These are phyloP conservation scores for Ictinia mississippiensis DNA, from an alignment of 2,797 vertebrate genomes.

Conservation along the genomic window DNA sequence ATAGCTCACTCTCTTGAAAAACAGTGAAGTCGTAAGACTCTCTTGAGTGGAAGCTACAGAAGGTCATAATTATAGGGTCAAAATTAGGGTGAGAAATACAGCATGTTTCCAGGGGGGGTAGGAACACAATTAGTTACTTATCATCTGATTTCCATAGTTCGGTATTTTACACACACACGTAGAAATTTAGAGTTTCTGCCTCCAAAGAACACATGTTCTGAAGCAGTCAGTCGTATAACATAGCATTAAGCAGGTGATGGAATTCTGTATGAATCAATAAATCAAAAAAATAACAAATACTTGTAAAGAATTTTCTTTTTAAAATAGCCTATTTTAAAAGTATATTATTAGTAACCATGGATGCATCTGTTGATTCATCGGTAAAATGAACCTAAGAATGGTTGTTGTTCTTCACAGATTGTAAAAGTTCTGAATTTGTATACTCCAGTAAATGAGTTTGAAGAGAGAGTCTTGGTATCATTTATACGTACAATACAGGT, in stretches of 20 bases:
- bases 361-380: neutral
- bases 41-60: neutral
- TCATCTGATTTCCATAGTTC: neutral
- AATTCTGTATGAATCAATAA: neutral
- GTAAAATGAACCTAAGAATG: neutral
- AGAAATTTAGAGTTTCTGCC: neutral
- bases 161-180: neutral
- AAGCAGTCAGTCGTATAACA: neutral
- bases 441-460: slow-evolving; percentile 98
- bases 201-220: neutral
- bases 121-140: neutral
- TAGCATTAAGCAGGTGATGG: neutral
- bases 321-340: neutral
- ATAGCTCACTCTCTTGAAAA: neutral
- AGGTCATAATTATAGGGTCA: neutral
- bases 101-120: neutral
- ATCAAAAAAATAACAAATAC: neutral
- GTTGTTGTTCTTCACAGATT: slow-evolving; percentile 80
- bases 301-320: neutral
- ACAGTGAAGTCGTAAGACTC: neutral
- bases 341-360: neutral
- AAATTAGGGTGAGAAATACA: neutral
- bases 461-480: slow-evolving; percentile 92
- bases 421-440: slow-evolving; percentile 98
- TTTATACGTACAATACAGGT: slow-evolving; percentile 99